Conservation (phyloP, 1,140 invertebrate genomes). For the Drosophila kanapiae region DNA sequence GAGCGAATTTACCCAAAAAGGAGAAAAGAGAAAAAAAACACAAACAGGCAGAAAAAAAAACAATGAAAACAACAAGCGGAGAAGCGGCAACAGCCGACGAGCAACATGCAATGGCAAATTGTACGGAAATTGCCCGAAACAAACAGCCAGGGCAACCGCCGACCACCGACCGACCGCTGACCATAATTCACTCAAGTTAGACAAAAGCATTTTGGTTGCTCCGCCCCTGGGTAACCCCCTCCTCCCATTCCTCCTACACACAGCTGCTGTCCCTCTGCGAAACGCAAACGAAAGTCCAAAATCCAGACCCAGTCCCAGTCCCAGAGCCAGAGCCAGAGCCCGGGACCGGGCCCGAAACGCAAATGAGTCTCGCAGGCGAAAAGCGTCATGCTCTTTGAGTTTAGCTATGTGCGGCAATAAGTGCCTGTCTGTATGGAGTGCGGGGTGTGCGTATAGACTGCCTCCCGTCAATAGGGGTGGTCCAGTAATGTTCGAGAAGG, state of each 20-base stretch:
- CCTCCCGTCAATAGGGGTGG: constrained; percentile 60
- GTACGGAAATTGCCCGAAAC: constrained; percentile 83
- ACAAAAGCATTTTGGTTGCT: constrained; percentile 78
- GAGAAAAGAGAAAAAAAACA: constrained; percentile 22
- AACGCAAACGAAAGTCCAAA: constrained; percentile 64
- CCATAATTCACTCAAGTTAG: constrained; percentile 84
- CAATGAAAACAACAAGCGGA: constrained; percentile 53
- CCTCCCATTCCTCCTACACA: constrained; percentile 5
- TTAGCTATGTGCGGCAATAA: constrained; percentile 30
- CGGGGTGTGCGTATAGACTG: constrained; percentile 41
- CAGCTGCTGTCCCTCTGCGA: constrained; percentile 25
- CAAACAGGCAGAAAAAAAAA: constrained; percentile 7
- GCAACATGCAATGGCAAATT: constrained; percentile 67
- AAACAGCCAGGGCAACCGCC: constrained; percentile 68
- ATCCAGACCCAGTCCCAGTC: constrained; percentile 48
- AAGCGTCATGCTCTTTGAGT: constrained; percentile 78
- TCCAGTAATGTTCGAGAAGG: constrained; percentile 26
- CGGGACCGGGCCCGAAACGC: constrained; percentile 63
- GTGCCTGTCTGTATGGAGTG: constrained; percentile 21
- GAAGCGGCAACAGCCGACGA: constrained; percentile 67
- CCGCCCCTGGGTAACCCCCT: constrained; percentile 15
- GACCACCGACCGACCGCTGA: constrained; percentile 66
- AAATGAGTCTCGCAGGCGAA: constrained; percentile 75
- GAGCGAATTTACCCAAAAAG: constrained; percentile 63
- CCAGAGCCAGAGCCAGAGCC: constrained; percentile 28